These are phyloP conservation scores for Mus musculus DNA, from an alignment of 2,113 vertebrate species.

Conservation along the genomic window GRCm39 chr12:102356501-102357000, in stretches of 20 bases:
- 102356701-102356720: rapidly evolving
- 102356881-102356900: background rate
- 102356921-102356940: background rate
- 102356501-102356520: background rate
- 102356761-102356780: background rate
- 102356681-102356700: rapidly evolving
- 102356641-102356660: background rate
- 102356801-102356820: background rate
- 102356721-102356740: background rate
- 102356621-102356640: background rate
- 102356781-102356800: background rate
- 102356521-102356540: background rate
- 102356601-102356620: background rate
- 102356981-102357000: background rate
- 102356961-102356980: background rate
- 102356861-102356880: background rate
- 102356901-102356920: background rate
- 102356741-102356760: background rate
- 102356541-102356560: background rate
- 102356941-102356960: background rate
- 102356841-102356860: background rate
- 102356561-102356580: background rate
- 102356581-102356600: background rate
- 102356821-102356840: background rate
- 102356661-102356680: no score